Evolutionary conservation across 2,113 vertebrate species (phyloP), one percentile per base, ranked within the genome.

Genomic region (Symphodus melops): DNA sequence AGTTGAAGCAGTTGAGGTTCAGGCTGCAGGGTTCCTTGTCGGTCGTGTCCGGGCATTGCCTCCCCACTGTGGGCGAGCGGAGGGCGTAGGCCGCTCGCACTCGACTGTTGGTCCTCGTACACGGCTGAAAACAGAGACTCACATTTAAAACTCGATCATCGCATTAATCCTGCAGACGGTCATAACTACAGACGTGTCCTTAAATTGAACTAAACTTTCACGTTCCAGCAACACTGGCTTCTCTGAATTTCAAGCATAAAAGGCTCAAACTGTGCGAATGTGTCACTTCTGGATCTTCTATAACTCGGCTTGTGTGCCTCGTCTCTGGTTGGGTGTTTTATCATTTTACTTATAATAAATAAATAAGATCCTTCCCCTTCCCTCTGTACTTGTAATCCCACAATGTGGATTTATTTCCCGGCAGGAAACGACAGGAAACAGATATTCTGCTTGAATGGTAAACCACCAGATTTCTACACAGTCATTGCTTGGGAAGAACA

Each of bases 1-100:
- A 99, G 91, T 97, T 96, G 92, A 94, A 98, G 79, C 98, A 99
- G 93, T 99, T 99, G 86, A 93, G 96, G 91, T 99, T 98, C 81
- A 98, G 93, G 75, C 90, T 82, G 77, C 98, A 99, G 11, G 92
- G 86, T 70, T 99, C 97, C 19, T 86, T 93, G 85, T 99, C 95
- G 0, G 88, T 89, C 4, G 93, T 87, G 52, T 92, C 77, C 1
- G 97, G 96, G 82, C 97, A 99, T 68, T 94, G 76, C 68, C 95
- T 94, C 48, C 96, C 97, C 54, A 93, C 91, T 11, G 92, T 93
- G 14, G 96, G 95, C 25, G 94, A 94, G 53, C 98, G 94, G 1
- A 99, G 89, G 44, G 91, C 84, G 71, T 94, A 91, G 2, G 96
- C 96, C 13, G 91, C 93, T 75, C 97, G 94, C 69, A 94, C 92